Percentiles rank a stretch among this genome's conserved stretches.
Conservation (phyloP, 2,113 vertebrate genomes). For the Strix uralensis region DNA sequence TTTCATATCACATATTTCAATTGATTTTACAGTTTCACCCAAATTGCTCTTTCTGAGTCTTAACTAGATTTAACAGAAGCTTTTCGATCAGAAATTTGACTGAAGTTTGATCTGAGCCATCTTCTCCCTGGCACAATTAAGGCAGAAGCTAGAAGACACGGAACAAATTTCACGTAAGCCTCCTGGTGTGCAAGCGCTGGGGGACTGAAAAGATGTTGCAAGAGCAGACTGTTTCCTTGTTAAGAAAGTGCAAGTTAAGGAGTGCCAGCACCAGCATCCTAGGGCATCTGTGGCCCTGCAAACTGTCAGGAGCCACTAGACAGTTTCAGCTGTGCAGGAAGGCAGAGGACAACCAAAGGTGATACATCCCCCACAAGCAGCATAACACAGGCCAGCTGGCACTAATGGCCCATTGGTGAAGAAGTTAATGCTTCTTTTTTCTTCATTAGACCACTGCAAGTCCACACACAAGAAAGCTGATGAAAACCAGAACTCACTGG, state of each 20-base stretch:
- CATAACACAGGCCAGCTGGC: not conserved
- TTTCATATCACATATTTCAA: not conserved
- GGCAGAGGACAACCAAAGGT: not conserved
- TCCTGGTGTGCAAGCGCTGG: not conserved
- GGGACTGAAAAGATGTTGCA: not conserved
- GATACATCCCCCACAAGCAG: not conserved
- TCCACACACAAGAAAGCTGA: not conserved
- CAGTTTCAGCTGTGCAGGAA: not conserved
- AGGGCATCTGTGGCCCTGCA: rapidly evolving
- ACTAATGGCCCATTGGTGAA: not conserved
- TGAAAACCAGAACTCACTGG: not conserved
- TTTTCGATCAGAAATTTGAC: not conserved
- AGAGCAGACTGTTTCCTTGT: not conserved
- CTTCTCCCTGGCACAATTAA: not conserved
- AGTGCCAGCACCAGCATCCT: not conserved
- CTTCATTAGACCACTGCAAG: not conserved
- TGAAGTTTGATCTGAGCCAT: not conserved
- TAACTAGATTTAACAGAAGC: not conserved
- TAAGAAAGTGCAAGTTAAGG: not conserved
- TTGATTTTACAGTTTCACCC: not conserved
- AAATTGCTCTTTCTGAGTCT: not conserved
- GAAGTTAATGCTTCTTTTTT: not conserved
- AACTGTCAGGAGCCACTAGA: not conserved
- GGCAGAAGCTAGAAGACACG: not conserved
- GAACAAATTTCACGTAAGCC: not conserved